Evolutionary conservation across 2,797 vertebrate genomes (phyloP), one percentile per base, ranked within the genome.

Genomic region (Apogon talboti): DNA sequence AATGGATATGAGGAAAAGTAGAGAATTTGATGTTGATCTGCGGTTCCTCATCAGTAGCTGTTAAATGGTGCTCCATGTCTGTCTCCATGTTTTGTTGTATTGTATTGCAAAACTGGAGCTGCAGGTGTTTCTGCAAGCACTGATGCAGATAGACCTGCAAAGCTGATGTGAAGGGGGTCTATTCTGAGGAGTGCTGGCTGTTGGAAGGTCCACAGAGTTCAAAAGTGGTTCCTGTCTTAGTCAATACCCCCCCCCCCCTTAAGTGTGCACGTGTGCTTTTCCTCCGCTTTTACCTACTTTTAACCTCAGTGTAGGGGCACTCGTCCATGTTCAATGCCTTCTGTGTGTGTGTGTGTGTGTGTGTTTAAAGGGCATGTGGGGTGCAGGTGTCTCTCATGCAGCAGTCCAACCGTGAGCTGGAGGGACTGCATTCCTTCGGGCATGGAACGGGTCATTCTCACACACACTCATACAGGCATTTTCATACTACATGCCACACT

Each of bases 331-430:
- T 62, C 13, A 28, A 11, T 28, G 21, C 11, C 9, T 38, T 12
- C 24, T 24, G 51, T 28, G 46, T 41, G 24, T 62, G 48, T 7
- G 53, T 21, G 51, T 28, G 46, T 41, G 24, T 62, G 48, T 58
- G 50, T 66, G 68, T n/a, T 33, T 42, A 49, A 35, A 53, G 71
- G 58, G 56, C 52, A 67, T 63, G 18, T 4, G 18, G 56, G 70
- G 55, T 62, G 55, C 84, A 88, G 85, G 86, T 88, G 82, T 71
- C 70, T 84, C 66, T 75, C 66, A 60, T 66, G 82, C 43, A 50
- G 57, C 52, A 74, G 73, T 37, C 62, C 79, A 72, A 65, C 67
- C 71, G 19, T 83, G 69, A 79, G 64, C 62, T 45, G 13, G 48
- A 81, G 55, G 21, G 24, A 45, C 58, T 44, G 37, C 76, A 79